Evolutionary conservation across 2,113 vertebrate genomes (phyloP).

Genomic region (Pangasianodon gigas): DNA sequence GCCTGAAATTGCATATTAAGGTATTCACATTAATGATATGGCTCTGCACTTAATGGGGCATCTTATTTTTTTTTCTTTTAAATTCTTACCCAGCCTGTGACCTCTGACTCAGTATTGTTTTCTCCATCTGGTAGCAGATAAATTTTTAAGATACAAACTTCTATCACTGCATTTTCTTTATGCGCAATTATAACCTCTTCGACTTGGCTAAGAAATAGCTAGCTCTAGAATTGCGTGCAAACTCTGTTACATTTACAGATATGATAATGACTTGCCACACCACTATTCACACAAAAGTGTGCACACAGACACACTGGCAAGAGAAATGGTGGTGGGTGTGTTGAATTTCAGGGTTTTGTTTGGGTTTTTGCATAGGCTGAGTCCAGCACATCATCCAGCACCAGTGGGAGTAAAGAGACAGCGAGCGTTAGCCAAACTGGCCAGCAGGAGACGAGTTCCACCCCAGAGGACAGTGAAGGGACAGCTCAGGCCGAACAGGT

Average conservation of each 20-base stretch:
- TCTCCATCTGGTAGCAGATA: neutral
- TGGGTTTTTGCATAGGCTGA: constrained; percentile 67
- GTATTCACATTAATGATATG: neutral
- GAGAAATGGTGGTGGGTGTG: neutral
- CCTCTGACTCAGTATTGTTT: neutral
- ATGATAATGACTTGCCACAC: neutral
- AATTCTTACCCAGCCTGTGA: neutral
- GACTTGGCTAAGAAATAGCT: neutral
- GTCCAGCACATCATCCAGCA: constrained; percentile 61
- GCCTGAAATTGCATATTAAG: neutral
- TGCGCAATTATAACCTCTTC: neutral
- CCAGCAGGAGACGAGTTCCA: constrained; percentile 40
- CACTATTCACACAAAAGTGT: neutral
- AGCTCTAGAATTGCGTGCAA: no score
- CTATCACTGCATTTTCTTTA: neutral
- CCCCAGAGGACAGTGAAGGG: constrained; percentile 45
- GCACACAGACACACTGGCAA: neutral
- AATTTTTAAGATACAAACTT: neutral
- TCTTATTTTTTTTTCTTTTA: neutral
- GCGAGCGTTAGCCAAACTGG: constrained; percentile 33
- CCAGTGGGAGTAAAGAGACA: constrained; percentile 53
- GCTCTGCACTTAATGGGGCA: neutral
- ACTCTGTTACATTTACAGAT: neutral
- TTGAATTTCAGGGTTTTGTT: neutral
- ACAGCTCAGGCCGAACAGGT: constrained; percentile 63